Evolutionary conservation across 1,140 invertebrate genomes (phyloP).

Genomic region (Bombyx mandarina): DNA sequence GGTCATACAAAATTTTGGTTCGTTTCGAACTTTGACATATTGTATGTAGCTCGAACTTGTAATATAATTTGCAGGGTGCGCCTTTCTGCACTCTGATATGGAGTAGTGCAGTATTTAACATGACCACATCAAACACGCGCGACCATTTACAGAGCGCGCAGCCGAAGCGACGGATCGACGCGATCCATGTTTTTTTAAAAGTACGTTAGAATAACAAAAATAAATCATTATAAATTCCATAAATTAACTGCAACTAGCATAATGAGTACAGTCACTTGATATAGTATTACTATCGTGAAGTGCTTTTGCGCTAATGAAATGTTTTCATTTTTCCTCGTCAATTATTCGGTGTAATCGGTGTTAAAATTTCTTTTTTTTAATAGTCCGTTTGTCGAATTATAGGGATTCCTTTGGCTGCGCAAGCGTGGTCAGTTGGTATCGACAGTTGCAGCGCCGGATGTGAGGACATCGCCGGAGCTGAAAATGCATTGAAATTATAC

Average conservation of each 20-base stretch:
- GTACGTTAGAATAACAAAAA: neutral
- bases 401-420: constrained; percentile 42
- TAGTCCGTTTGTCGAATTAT: constrained; percentile 50
- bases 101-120: constrained; percentile 63
- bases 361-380: constrained; percentile 41
- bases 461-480: constrained; percentile 26
- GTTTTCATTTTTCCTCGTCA: constrained; percentile 8
- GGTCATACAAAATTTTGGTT: no score
- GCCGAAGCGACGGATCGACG: constrained; percentile 39
- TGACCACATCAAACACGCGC: constrained; percentile 36
- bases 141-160: constrained; percentile 50
- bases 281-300: neutral
- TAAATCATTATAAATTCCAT: neutral
- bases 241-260: no score
- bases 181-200: constrained; percentile 8
- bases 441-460: constrained; percentile 26
- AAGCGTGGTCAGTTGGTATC: constrained; percentile 24
- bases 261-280: no score
- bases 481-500: constrained; percentile 29
- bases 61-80: constrained; percentile 9
- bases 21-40: no score
- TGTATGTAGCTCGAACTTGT: neutral
- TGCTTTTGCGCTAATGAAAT: neutral
- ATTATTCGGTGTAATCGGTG: constrained; percentile 40
- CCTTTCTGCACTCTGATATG: constrained; percentile 38